These are phyloP conservation scores for Plecotus auritus DNA, from an alignment of 2,113 vertebrate species.

Conservation along the genomic window DNA sequence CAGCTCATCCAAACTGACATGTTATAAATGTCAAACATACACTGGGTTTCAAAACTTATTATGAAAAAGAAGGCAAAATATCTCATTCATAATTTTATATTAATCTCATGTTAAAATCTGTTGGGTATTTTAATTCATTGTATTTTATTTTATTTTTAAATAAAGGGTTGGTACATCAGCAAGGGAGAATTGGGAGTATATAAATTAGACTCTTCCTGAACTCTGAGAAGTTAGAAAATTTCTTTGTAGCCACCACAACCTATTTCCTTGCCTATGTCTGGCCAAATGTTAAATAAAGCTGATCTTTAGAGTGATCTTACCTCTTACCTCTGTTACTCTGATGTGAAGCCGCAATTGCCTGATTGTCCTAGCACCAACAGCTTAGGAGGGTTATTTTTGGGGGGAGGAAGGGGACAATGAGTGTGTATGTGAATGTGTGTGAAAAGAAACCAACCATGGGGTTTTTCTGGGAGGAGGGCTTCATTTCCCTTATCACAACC, in stretches of 20 bases:
- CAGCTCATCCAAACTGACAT: neutral
- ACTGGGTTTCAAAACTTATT: neutral
- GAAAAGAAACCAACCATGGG: neutral
- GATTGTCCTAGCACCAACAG: neutral
- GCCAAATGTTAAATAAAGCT: neutral
- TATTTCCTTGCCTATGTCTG: neutral
- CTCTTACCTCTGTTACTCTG: neutral
- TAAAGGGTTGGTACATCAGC: too few relatives aligned
- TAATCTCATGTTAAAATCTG: neutral
- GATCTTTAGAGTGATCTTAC: neutral
- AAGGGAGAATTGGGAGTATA: neutral
- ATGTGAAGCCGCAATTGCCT: neutral
- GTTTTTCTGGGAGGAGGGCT: neutral
- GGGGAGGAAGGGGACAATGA: neutral
- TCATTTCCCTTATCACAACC: neutral
- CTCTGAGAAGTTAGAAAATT: neutral
- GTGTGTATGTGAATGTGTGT: neutral
- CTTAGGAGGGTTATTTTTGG: neutral
- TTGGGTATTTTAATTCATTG: neutral
- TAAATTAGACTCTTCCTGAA: neutral
- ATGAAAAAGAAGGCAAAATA: neutral
- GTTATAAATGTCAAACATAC: neutral
- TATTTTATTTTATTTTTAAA: too few relatives aligned
- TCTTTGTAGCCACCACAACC: neutral
- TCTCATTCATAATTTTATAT: neutral